Evolutionary conservation across 1,140 invertebrate genomes (phyloP).

Genomic region (Cherax destructor): DNA sequence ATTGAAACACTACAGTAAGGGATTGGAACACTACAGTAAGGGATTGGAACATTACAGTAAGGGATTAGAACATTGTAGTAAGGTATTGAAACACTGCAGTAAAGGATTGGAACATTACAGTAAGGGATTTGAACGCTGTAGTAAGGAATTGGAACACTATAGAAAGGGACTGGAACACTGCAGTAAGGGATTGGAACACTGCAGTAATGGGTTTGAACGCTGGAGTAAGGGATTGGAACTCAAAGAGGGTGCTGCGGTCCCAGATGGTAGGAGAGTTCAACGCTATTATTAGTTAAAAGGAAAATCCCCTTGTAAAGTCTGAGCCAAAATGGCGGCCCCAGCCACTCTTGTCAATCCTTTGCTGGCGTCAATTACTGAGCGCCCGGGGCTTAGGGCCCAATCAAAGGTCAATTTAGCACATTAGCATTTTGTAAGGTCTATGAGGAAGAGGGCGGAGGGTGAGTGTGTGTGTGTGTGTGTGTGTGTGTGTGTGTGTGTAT

Average conservation of each 20-base stretch:
- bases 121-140: no score
- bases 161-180: no score
- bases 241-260: not conserved
- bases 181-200: no score
- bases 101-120: no score
- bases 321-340: not conserved
- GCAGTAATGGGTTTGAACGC: no score
- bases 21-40: no score
- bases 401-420: slow-evolving; percentile 54
- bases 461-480: not conserved
- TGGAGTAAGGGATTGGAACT: no score
- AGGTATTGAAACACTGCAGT: no score
- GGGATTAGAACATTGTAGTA: no score
- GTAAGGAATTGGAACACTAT: no score
- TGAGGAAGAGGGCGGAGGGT: not conserved
- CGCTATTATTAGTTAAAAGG: not conserved
- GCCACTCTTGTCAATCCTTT: not conserved
- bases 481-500: not conserved
- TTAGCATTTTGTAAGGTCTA: slow-evolving; percentile 52
- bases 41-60: no score
- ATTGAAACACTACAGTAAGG: no score
- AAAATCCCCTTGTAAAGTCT: slow-evolving; percentile 3
- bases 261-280: not conserved
- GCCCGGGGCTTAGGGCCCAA: slow-evolving; percentile 36
- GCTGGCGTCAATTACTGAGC: not conserved